Evolutionary conservation across 1,140 invertebrate species (phyloP).

Genomic region (Rhyacophila brunnea): DNA sequence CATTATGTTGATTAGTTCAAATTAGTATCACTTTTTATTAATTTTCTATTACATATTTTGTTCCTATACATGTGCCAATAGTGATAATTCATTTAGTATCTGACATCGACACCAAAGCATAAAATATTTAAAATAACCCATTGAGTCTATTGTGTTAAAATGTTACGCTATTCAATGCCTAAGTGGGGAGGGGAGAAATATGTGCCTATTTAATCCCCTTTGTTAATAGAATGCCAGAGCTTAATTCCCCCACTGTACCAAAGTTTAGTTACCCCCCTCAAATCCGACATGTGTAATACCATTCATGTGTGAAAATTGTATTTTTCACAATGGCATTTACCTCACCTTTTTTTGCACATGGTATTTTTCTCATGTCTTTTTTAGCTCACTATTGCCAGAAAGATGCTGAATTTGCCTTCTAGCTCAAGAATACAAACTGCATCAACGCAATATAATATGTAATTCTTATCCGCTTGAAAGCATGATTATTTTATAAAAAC

Average conservation of each 20-base stretch:
- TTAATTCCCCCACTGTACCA: conserved; percentile 7
- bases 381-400: too few relatives aligned
- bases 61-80: background rate
- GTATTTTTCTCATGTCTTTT: background rate
- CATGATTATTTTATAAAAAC: too few relatives aligned
- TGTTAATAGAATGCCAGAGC: conserved; percentile 28
- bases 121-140: conserved; percentile 26
- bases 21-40: too few relatives aligned
- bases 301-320: conserved; percentile 27
- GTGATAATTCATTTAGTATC: background rate
- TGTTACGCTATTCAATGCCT: conserved; percentile 26
- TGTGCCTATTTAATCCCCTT: conserved; percentile 33
- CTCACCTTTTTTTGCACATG: background rate
- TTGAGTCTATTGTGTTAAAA: conserved; percentile 27
- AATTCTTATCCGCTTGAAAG: too few relatives aligned
- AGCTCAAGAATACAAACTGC: too few relatives aligned
- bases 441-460: too few relatives aligned
- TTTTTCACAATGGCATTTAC: conserved; percentile 23
- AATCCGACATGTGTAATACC: conserved; percentile 26
- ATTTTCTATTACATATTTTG: background rate
- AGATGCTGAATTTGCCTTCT: too few relatives aligned
- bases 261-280: conserved; percentile 5
- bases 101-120: conserved; percentile 3
- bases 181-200: conserved; percentile 23
- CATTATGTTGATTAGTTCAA: too few relatives aligned